Evolutionary conservation across 2,888 invertebrate genomes (phyloP), one percentile per base, ranked within the genome.

Genomic region (Leptinotarsa peninsularis): DNA sequence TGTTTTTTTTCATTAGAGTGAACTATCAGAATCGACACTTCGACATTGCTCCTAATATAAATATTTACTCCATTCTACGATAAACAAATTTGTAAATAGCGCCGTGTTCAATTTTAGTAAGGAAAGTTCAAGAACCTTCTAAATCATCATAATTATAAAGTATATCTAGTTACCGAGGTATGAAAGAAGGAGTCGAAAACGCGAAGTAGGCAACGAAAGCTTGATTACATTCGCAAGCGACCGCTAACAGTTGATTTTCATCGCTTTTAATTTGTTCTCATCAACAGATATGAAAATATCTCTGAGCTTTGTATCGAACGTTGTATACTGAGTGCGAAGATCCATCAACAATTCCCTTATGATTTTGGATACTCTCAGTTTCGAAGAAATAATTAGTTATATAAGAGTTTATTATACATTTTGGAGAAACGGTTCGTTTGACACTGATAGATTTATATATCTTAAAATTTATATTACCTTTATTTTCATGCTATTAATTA

Each of bases 181-280:
- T 74, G 77, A 77, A 73, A 71, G 71, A 50, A 75, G 58, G 68
- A 63, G 63, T 63, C 56, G 75, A 73, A 76, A 76, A 76, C 76
- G 69, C 72, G 68, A 43, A 70, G 54, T 70, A 72, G 75, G 76
- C 77, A 80, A 72, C 78, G 81, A 81, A 82, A 82, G 79, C 76
- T 81, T 82, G 81, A 81, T 81, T 77, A 72, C 72, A 27, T 72
- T 72, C 60, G 67, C 73, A 56, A 81, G 78, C 74, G 76, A 72
- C 72, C 75, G 82, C 78, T 75, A 82, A 84, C 82, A 82, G 81
- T 79, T 75, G 74, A 75, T 76, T 80, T 79, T 84, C 84, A 81
- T 79, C 84, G 80, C 81, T 73, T 79, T 82, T 82, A 81, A 83
- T 83, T 83, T 80, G 80, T 77, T 79, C 77, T 74, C 76, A 80